Base-by-base conservation (phyloP, 1,140 invertebrate species). In the Plodia interpunctella region DNA sequence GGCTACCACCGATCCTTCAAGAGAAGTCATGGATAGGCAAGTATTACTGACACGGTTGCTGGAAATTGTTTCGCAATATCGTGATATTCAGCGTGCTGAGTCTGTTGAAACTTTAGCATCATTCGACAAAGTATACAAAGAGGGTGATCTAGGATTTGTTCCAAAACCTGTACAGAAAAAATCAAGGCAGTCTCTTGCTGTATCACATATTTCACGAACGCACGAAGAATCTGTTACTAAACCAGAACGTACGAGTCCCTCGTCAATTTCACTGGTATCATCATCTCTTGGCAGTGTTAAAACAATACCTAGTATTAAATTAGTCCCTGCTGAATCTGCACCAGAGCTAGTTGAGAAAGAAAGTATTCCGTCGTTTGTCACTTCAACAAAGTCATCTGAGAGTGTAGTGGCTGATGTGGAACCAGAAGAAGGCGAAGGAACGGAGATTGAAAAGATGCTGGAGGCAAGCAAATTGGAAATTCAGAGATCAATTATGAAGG, bases 141-240 rank as follows among this genome's bases (percentile, higher is more conserved):
- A 91, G 55, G 92, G 92, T 38, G 91, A 92, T 68, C 85, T 92
- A 51, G 91, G 91, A 9, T 92, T 92, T 60, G 82, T 92, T 18
- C 91, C 90, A 4, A 90, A 89, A 70, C 60, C 71, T 55, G n/a
- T 17, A 10, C 44, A 62, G 17, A 83, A 82, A 62, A 80, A 76
- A 57, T 72, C 77, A 0, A 53, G 63, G 11, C 32, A 63, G 56
- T 69, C 71, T 35, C 44, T 65, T 20, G 54, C 62, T 18, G 18
- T 54, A 15, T 44, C 38, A 44, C 38, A n/a, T 44, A 44, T 44
- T 13, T 44, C 38, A 32, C 30, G 30, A 28, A 54, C 51, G 49
- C 80, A 76, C 8, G 76, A 60, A 66, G 77, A 81, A 55, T 72
- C 72, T 15, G 0, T 74, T 19, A 67, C 65, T 60, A 38, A 30